phyloP scores from a whole-genome alignment of 2,888 invertebrate genomes.

The Coenonympha arcania region DNA sequence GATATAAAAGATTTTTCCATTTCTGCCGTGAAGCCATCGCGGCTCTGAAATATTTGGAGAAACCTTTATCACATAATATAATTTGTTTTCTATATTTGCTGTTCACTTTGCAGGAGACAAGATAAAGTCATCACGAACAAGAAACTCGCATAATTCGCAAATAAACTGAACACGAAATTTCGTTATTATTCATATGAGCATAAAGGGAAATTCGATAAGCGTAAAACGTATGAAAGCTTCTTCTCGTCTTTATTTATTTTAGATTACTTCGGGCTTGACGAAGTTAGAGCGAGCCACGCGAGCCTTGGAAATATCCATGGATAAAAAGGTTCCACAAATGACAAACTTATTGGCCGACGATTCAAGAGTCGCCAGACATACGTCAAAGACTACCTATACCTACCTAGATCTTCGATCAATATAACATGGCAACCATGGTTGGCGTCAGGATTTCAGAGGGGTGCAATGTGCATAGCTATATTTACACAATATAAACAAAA shows the following conservation, averaged over 20 bases:
- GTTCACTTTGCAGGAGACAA: constrained; percentile 1
- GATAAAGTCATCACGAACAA: constrained; percentile 10
- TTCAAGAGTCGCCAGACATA: no score
- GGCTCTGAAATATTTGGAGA: no score
- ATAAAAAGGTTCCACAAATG: constrained; percentile 47
- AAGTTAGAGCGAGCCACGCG: constrained; percentile 53
- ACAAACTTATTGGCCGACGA: constrained; percentile 45
- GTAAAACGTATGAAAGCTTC: constrained; percentile 54
- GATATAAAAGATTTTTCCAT: no score
- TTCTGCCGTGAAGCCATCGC: background rate
- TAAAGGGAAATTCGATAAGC: constrained; percentile 60
- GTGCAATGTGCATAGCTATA: no score
- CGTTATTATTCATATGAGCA: constrained; percentile 58
- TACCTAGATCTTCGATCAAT: no score
- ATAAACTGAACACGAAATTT: constrained; percentile 46
- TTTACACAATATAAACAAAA: no score
- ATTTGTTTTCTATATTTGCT: no score
- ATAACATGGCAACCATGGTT: no score
- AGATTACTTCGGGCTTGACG: constrained; percentile 64
- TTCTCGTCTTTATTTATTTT: constrained; percentile 70
- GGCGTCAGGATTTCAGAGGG: no score
- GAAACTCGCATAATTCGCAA: constrained; percentile 9
- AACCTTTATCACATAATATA: no score
- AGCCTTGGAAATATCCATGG: constrained; percentile 49
- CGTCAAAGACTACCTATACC: no score